These are phyloP conservation scores for Hesperia comma DNA, from an alignment of 2,888 invertebrate genomes.

Conservation along the genomic window DNA sequence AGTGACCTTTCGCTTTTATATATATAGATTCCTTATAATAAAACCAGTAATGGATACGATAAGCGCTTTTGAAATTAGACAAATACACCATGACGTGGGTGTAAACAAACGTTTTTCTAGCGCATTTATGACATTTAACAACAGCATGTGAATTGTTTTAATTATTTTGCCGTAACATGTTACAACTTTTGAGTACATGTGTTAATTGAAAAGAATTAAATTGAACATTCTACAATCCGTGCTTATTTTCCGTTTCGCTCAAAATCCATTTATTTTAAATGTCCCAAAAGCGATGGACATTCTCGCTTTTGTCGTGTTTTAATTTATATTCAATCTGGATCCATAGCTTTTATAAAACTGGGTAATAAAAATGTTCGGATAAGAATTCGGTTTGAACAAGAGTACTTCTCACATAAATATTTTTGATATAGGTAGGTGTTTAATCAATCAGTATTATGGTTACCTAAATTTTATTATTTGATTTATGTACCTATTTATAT, in stretches of 20 bases:
- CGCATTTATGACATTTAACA: slow-evolving; percentile 5
- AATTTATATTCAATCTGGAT: not conserved
- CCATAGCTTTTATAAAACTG: no score
- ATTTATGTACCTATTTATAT: no score
- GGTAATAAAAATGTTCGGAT: no score
- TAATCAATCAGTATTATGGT: no score
- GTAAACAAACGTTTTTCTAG: not conserved
- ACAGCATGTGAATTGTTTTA: not conserved
- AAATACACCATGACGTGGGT: slow-evolving; percentile 12
- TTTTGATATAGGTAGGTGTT: no score
- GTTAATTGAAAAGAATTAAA: not conserved
- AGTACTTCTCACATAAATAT: no score
- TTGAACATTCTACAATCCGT: not conserved
- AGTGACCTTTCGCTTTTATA: no score
- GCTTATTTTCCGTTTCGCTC: not conserved
- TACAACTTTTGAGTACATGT: not conserved
- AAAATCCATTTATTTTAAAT: slow-evolving; percentile 6
- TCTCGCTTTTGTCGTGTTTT: slow-evolving; percentile 14
- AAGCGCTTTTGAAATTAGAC: no score
- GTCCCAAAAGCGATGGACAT: slow-evolving; percentile 4
- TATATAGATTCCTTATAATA: no score
- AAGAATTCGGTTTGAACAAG: no score
- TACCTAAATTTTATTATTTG: no score
- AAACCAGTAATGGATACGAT: no score
- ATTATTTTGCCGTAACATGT: not conserved